A percentile compares a stretch with the other conserved stretches of the same genome.
Evolutionary conservation across 2,888 invertebrate species (phyloP).

Genomic region (Drosophila borealis): DNA sequence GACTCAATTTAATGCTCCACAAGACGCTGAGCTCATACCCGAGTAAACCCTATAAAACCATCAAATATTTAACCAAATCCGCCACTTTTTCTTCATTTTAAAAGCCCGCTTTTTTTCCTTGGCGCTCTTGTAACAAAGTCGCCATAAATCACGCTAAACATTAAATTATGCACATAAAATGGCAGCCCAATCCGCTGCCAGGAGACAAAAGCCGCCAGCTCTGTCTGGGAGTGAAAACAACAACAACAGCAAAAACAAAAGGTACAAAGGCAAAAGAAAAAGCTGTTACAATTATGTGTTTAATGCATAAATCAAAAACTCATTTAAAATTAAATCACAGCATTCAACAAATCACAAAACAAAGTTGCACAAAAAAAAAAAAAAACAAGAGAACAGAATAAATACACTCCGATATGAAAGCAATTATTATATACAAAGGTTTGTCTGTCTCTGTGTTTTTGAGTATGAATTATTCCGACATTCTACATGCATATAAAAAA

Average conservation of each 20-base stretch:
- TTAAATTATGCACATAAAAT: conserved; percentile 73
- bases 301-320: conserved; percentile 79
- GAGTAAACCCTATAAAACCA: conserved; percentile 10
- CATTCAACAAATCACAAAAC: conserved; percentile 71
- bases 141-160: conserved; percentile 70
- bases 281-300: conserved; percentile 72
- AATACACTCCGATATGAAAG: conserved; percentile 49
- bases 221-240: conserved; percentile 10
- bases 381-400: neutral
- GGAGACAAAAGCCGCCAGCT: conserved; percentile 25
- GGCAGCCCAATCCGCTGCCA: conserved; percentile 54
- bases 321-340: conserved; percentile 78
- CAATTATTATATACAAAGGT: conserved; percentile 60
- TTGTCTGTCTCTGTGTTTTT: conserved; percentile 18
- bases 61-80: conserved; percentile 42
- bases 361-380: conserved; percentile 43
- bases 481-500: conserved; percentile 63
- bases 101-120: conserved; percentile 41
- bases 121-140: conserved; percentile 9
- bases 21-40: neutral
- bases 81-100: conserved; percentile 34
- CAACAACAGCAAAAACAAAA: conserved; percentile 18
- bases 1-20: conserved; percentile 9
- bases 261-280: conserved; percentile 31
- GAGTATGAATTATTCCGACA: conserved; percentile 52